These are phyloP conservation scores for Chiridota heheva DNA, from an alignment of 35 echinoderm and acorn worm species.

Conservation along the genomic window DNA sequence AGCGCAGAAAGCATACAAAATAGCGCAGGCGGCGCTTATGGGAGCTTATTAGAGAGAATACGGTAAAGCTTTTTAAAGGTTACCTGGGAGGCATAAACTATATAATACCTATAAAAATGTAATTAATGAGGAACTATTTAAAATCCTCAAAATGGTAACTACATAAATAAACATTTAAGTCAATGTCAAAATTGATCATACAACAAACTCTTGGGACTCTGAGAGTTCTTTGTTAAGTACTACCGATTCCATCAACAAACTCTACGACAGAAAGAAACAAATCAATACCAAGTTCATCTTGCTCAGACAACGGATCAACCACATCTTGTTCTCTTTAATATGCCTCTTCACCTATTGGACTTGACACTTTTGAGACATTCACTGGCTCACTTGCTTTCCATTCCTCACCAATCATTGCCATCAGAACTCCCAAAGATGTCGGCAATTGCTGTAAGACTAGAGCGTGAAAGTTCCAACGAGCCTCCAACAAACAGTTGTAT, in stretches of 20 bases:
- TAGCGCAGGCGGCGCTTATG: no score
- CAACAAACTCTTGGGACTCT: no score
- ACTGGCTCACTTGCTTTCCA: background rate
- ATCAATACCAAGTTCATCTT: slow-evolving; percentile 3
- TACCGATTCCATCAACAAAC: slow-evolving; percentile 14
- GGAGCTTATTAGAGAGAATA: no score
- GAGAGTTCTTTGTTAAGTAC: no score
- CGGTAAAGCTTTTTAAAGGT: no score
- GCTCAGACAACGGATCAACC: background rate
- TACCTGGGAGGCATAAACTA: no score
- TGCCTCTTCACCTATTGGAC: background rate
- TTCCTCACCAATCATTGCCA: background rate
- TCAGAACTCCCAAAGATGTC: background rate
- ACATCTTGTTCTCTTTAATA: background rate
- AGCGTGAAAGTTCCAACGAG: background rate
- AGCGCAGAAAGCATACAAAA: no score
- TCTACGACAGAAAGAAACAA: background rate
- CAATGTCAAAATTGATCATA: no score
- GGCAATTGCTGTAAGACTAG: background rate
- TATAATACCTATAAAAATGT: no score
- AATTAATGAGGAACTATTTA: no score
- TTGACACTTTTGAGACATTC: background rate
- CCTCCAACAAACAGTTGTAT: slow-evolving; percentile 39
- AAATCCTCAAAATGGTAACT: no score
- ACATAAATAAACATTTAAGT: no score